Percentiles rank a stretch among this genome's conserved stretches.
phyloP scores from a whole-genome alignment of 2,797 vertebrate genomes.

The Anableps anableps region DNA sequence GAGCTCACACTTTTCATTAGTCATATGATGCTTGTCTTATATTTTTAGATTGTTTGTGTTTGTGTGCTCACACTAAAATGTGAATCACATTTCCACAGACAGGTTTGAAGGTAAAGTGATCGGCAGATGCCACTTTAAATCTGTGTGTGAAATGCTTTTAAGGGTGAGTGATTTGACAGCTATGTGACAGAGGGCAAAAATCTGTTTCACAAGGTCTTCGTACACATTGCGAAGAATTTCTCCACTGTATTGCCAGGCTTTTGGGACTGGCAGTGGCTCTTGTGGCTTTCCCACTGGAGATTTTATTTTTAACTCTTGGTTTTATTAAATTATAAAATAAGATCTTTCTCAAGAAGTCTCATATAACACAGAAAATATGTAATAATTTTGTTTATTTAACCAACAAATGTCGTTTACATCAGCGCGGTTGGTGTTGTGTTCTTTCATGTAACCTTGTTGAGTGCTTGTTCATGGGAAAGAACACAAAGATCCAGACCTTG shows the following conservation, averaged over 20 bases:
- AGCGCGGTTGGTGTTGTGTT: background rate
- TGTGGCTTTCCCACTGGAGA: background rate
- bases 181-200: background rate
- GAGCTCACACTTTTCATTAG: background rate
- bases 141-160: conserved; percentile 9
- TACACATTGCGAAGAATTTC: background rate
- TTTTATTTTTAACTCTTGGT: background rate
- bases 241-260: background rate
- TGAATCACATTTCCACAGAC: conserved; percentile 1
- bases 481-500: conserved; percentile 52
- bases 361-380: background rate
- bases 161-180: background rate
- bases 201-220: background rate
- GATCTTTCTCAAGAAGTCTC: background rate
- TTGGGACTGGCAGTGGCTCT: background rate
- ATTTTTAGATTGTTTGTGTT: background rate
- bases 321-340: background rate
- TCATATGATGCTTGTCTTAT: background rate
- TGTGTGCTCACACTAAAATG: background rate
- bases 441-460: conserved; percentile 63
- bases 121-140: conserved; percentile 57
- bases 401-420: background rate
- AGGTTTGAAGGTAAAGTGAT: conserved; percentile 8
- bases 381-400: background rate
- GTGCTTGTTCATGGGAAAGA: conserved; percentile 53